Evolutionary conservation across 2,888 invertebrate genomes (phyloP).

Genomic region (Seladonia tumulorum): DNA sequence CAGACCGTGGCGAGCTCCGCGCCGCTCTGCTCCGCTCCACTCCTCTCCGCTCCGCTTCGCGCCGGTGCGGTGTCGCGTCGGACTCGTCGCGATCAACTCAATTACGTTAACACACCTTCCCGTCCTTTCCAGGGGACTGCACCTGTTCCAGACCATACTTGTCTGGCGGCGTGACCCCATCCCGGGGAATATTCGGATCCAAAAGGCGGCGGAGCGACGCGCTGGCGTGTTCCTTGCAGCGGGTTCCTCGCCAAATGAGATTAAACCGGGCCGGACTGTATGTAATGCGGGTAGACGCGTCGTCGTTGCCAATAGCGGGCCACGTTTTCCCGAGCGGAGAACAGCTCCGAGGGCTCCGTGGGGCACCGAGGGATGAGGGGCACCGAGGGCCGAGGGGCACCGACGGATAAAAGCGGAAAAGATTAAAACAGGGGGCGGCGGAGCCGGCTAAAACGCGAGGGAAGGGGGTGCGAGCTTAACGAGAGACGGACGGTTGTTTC

Average conservation of each 20-base stretch:
- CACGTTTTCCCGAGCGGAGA: slow-evolving; percentile 27
- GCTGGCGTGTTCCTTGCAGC: slow-evolving; percentile 57
- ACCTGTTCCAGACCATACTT: slow-evolving; percentile 37
- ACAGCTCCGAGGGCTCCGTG: not conserved
- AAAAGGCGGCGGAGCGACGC: slow-evolving; percentile 37
- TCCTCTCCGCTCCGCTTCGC: no score
- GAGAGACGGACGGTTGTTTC: slow-evolving; percentile 65
- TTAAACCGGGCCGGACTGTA: slow-evolving; percentile 59
- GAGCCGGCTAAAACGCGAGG: not conserved
- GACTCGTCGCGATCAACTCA: slow-evolving; percentile 25
- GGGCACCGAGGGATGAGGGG: not conserved
- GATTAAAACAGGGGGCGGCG: slow-evolving; percentile 41
- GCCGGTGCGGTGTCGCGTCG: not conserved
- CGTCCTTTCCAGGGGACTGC: slow-evolving; percentile 16
- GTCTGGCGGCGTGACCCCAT: slow-evolving; percentile 7
- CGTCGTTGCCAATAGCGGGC: slow-evolving; percentile 61
- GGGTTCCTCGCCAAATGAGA: slow-evolving; percentile 61
- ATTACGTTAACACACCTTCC: slow-evolving; percentile 28
- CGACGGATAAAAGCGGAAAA: slow-evolving; percentile 60
- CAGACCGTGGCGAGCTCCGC: not conserved
- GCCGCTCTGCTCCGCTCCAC: not conserved
- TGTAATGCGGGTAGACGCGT: slow-evolving; percentile 65
- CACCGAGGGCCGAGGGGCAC: not conserved
- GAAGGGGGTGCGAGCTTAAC: slow-evolving; percentile 53
- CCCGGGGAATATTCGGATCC: slow-evolving; percentile 30